Evolutionary conservation across 2,113 vertebrate genomes (phyloP), one percentile per base, ranked within the genome.

Genomic region (Mesembrinibis cayennensis): DNA sequence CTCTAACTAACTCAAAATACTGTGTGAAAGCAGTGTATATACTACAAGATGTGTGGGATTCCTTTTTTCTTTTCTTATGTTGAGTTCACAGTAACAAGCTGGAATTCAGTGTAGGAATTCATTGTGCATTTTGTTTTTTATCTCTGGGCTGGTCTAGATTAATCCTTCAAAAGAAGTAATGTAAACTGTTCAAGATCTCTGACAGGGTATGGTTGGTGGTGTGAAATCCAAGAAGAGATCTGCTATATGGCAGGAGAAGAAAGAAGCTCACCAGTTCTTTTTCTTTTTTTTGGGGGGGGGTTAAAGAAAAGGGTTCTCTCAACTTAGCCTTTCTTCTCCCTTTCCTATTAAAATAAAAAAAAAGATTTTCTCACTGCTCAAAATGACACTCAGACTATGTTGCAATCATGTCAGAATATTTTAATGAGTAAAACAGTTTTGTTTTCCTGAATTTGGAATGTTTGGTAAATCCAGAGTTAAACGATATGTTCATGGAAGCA

Each of bases 201-300:
- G 87, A 89, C 95, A 93, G 77, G 61, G 83, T 81, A 83, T 90
- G 89, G 87, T 93, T 19, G 7, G 74, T 86, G 52, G 50, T 93
- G 80, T 89, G 95, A 88, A 96, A 96, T 92, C 88, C 94, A 97
- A 94, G 86, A 90, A 92, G 92, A 97, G 92, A 95, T 72, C 90
- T 95, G 66, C 77, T 96, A 53, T 67, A 52, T 90, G 73, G 95
- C 47, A 93, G 78, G 92, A 94, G 73, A 97, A 97, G 91, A 97
- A 90, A 96, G 89, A 77, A 96, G n/a, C 73, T 92, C 88, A 40
- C 69, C 69, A 63, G 66, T 93, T 91, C 36, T 83, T 89, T 96
- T 71, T 72, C 70, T 90, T 79, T 34, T 29, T 34, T 72, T 74
- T 56, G 85, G n/a, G n/a, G n/a, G n/a, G n/a, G n/a, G 2, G 3